Evolutionary conservation across 2,113 vertebrate species (phyloP).

Genomic region (Lichenostomus cassidix): DNA sequence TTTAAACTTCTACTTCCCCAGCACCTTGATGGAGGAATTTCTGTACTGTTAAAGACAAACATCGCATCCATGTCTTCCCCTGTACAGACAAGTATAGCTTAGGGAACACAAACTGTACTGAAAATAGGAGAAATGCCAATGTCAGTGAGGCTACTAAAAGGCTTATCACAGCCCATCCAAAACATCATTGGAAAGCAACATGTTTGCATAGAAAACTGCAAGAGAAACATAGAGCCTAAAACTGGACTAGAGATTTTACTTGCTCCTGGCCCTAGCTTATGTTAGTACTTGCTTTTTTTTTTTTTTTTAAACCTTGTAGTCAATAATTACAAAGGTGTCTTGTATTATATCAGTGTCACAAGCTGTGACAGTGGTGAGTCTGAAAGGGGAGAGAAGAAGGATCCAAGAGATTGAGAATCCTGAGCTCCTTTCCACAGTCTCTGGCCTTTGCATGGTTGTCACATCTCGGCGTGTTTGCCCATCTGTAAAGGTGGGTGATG

Average conservation of each 20-base stretch:
- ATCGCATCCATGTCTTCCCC: slow-evolving; percentile 33
- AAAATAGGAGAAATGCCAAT: background rate
- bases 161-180: background rate
- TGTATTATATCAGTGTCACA: slow-evolving; percentile 5
- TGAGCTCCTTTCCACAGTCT: background rate
- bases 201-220: background rate
- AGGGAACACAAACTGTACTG: background rate
- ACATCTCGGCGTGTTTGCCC: slow-evolving; percentile 1
- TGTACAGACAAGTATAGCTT: background rate
- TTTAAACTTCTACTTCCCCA: slow-evolving; percentile 16
- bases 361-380: background rate
- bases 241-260: background rate
- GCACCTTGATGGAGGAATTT: background rate
- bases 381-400: background rate
- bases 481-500: slow-evolving; percentile 18
- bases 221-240: background rate
- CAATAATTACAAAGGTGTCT: background rate
- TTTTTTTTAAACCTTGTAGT: background rate
- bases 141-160: slow-evolving; percentile 12
- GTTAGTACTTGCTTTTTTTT: background rate
- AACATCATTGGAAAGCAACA: background rate
- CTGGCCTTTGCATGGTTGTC: background rate
- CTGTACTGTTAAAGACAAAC: background rate
- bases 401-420: background rate
- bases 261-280: background rate